Evolutionary conservation across 1,140 invertebrate genomes (phyloP), one percentile per base, ranked within the genome.

Genomic region (Drosophila pseudoananassae): DNA sequence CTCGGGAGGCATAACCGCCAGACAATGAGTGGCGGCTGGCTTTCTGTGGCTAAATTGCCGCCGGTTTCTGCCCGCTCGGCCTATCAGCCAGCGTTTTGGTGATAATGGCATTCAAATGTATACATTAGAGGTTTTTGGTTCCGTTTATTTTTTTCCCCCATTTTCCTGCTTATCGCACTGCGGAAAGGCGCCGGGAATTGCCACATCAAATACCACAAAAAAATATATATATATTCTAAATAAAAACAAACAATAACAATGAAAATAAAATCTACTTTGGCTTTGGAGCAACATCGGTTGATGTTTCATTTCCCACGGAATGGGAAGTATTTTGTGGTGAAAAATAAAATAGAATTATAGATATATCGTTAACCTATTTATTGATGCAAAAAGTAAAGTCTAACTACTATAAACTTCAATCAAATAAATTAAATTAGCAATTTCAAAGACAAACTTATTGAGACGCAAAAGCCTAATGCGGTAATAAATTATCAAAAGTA

Each of bases 71-170:
- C 45, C 63, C 45, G 66, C 25, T 27, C 40, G 61, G 75, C 51
- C 74, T 75, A 75, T 82, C 64, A 54, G 55, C 45, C 50, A 53
- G 61, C 61, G 47, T 63, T 69, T 64, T 83, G 78, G n/a, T 83
- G 71, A 82, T 83, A 88, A 88, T 88, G 79, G 60, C 79, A 88
- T 89, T 88, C 78, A 88, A 88, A 88, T 88, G 79, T 88, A 81
- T 83, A 83, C 78, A 87, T 87, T 87, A 72, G 65, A 61, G 73
- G 57, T 64, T 81, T 65, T 50, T 45, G 20, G 63, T 66, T 53
- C 14, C 40, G n/a, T 49, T 40, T 47, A 27, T 72, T 45, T 57
- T 60, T 73, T 46, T 45, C 45, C 23, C 36, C 40, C 45, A 38
- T 58, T 55, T 53, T 29, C 20, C 51, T 51, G 47, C 77, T 78